Evolutionary conservation across 2,797 vertebrate genomes (phyloP).

Genomic region (Bovichtus variegatus): DNA sequence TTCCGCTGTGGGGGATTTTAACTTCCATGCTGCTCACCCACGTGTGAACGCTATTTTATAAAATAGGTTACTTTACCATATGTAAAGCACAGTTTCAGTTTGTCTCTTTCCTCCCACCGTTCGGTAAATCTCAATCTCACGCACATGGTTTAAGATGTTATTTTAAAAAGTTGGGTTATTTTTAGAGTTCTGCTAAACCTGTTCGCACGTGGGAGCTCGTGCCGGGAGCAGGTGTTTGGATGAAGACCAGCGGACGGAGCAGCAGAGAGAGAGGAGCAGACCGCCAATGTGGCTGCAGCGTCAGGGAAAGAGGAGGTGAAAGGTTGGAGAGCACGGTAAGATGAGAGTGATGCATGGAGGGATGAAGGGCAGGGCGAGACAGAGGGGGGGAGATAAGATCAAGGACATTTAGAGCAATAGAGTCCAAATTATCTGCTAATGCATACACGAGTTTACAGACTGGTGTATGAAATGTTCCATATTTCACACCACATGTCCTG

Average conservation of each 20-base stretch:
- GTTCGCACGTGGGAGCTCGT: not conserved
- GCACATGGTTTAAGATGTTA: not conserved
- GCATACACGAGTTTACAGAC: no score
- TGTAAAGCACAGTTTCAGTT: not conserved
- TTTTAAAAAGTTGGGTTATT: not conserved
- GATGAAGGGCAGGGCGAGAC: conserved; percentile 37
- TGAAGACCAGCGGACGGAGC: conserved; percentile 35
- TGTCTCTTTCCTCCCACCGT: not conserved
- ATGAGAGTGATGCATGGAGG: conserved; percentile 18
- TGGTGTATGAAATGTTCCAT: not conserved
- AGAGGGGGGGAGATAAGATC: not conserved
- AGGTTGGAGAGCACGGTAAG: conserved; percentile 51
- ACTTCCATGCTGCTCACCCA: not conserved
- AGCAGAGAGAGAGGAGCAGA: no score
- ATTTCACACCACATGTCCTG: not conserved
- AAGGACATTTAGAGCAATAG: not conserved
- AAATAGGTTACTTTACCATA: not conserved
- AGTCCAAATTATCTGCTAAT: not conserved
- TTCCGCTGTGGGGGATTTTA: conserved; percentile 11
- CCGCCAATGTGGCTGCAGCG: no score
- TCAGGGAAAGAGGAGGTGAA: conserved; percentile 54
- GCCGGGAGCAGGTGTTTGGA: conserved; percentile 47
- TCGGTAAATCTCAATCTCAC: not conserved
- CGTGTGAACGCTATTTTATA: not conserved
- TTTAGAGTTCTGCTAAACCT: not conserved